Percentiles rank a stretch among this genome's conserved stretches.
phyloP scores from a whole-genome alignment of 1,140 invertebrate genomes.

The Matsumurasca onukii region DNA sequence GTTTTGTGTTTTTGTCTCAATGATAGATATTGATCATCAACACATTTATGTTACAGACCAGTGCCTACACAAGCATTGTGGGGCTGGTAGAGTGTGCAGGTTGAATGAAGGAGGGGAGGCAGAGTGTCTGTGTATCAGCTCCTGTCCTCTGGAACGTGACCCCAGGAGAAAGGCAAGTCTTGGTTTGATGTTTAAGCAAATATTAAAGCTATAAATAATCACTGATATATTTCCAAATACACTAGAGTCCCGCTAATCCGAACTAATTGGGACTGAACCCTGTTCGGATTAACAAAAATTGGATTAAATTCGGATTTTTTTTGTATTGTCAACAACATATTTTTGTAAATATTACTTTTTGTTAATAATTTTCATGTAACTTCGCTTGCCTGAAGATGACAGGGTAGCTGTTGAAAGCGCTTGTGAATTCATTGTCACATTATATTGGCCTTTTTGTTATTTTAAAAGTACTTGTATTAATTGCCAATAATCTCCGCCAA shows the following conservation, averaged over 20 bases:
- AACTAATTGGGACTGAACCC: too few species aligned
- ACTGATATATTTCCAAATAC: background rate
- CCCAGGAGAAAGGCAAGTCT: conserved; percentile 64
- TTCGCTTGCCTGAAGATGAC: too few species aligned
- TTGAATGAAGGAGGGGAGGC: conserved; percentile 69
- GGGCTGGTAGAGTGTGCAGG: conserved; percentile 84
- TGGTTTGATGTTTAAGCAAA: background rate
- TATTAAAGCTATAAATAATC: background rate
- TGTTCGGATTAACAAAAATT: too few species aligned
- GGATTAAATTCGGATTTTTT: background rate
- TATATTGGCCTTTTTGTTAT: too few species aligned
- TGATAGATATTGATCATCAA: too few species aligned
- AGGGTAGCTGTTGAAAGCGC: too few species aligned
- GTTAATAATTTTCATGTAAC: too few species aligned
- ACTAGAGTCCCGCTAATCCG: too few species aligned
- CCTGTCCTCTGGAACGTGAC: conserved; percentile 78
- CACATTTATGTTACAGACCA: too few species aligned
- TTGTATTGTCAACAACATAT: background rate
- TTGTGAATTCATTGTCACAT: too few species aligned
- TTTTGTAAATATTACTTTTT: background rate
- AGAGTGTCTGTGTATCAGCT: conserved; percentile 81
- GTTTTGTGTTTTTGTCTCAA: too few species aligned
- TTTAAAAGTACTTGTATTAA: too few species aligned
- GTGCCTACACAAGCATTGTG: conserved; percentile 83
- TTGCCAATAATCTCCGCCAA: background rate